These are phyloP conservation scores for Argynnis bischoffii DNA, from an alignment of 2,888 invertebrate genomes.

Conservation along the genomic window DNA sequence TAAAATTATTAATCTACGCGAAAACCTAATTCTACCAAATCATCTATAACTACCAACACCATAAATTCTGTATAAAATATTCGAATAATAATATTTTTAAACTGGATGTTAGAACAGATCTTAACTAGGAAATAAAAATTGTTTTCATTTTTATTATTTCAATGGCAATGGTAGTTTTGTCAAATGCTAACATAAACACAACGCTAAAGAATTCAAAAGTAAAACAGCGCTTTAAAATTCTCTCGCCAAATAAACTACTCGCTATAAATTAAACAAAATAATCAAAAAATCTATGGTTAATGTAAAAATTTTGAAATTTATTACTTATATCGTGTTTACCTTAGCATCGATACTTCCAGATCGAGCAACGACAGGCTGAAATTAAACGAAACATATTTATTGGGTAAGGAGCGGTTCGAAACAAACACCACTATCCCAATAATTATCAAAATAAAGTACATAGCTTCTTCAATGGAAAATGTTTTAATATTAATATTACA, in stretches of 20 bases:
- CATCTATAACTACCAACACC: constrained; percentile 24
- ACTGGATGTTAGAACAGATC: neutral
- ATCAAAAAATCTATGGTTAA: constrained; percentile 20
- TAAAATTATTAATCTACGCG: constrained; percentile 1
- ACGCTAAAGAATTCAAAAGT: constrained; percentile 31
- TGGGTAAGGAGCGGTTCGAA: constrained; percentile 4
- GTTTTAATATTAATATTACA: too few relatives aligned
- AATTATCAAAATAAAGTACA: neutral
- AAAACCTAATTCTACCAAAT: neutral
- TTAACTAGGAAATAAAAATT: neutral
- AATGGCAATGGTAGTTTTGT: constrained; percentile 31
- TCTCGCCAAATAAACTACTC: constrained; percentile 30
- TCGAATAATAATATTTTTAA: neutral
- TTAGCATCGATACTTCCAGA: constrained; percentile 85
- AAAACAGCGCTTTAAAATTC: constrained; percentile 26
- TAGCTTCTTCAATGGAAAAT: neutral
- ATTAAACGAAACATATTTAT: constrained; percentile 62
- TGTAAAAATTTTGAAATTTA: constrained; percentile 18
- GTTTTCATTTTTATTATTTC: constrained; percentile 2
- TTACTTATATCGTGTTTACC: constrained; percentile 71
- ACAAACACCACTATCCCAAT: constrained; percentile 4
- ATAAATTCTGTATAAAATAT: constrained; percentile 8
- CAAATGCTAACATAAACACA: constrained; percentile 40
- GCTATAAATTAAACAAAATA: constrained; percentile 27
- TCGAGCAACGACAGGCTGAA: constrained; percentile 78